These are phyloP conservation scores for Leptodactylus fallax DNA, from an alignment of 2,797 vertebrate species.

Conservation along the genomic window DNA sequence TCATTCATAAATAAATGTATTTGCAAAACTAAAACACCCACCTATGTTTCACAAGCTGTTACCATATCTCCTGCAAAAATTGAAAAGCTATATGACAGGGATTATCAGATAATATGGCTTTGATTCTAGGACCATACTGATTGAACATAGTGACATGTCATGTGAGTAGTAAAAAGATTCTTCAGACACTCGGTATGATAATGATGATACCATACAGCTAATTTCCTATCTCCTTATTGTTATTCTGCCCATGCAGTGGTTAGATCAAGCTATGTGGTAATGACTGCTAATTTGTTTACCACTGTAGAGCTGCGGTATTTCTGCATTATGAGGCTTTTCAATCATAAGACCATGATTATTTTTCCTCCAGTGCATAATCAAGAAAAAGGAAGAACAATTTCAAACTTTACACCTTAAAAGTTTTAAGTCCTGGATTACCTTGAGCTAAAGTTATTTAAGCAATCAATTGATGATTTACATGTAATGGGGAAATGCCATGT, in stretches of 20 bases:
- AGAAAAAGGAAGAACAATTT: not conserved
- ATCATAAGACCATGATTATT: slow-evolving; percentile 30
- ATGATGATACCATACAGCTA: not conserved
- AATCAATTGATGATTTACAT: slow-evolving; percentile 40
- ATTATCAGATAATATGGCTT: not conserved
- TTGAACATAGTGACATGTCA: not conserved
- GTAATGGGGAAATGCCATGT: slow-evolving; percentile 10
- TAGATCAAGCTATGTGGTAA: slow-evolving; percentile 42
- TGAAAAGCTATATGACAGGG: slow-evolving; percentile 8
- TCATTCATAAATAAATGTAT: slow-evolving; percentile 42
- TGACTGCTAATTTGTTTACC: slow-evolving; percentile 59
- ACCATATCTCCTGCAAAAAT: not conserved
- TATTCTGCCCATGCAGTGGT: slow-evolving; percentile 43
- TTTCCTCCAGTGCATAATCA: slow-evolving; percentile 6
- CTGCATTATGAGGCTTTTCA: not conserved
- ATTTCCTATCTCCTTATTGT: slow-evolving; percentile 34
- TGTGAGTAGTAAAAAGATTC: not conserved
- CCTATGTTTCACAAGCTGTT: slow-evolving; percentile 28
- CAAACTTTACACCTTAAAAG: slow-evolving; percentile 7
- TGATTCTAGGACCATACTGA: not conserved
- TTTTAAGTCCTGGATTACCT: not conserved
- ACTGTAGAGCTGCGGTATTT: not conserved
- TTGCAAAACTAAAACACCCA: slow-evolving; percentile 26
- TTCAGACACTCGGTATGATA: not conserved
- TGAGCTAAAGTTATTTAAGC: slow-evolving; percentile 23